Percentiles rank a stretch among this genome's conserved stretches.
phyloP scores from a whole-genome alignment of 2,888 invertebrate genomes.

The Morinoia aosen region DNA sequence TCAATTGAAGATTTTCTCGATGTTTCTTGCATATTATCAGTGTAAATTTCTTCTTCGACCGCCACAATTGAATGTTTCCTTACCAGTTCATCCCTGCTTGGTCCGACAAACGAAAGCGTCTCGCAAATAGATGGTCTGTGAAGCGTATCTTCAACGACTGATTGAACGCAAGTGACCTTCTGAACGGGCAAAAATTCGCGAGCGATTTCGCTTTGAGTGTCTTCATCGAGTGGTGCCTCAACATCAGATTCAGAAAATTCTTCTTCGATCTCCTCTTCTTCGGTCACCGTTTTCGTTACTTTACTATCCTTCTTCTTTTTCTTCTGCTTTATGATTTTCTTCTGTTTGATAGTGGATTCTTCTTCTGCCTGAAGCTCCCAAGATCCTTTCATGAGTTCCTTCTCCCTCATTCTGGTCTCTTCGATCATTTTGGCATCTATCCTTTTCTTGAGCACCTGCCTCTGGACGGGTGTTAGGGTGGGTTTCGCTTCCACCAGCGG shows the following conservation, averaged over 20 bases:
- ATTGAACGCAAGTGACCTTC: not conserved
- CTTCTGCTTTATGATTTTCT: not conserved
- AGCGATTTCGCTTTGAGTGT: not conserved
- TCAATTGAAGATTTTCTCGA: constrained; percentile 25
- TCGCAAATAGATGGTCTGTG: constrained; percentile 28
- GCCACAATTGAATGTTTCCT: constrained; percentile 46
- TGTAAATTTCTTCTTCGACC: constrained; percentile 31
- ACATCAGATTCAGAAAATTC: not conserved
- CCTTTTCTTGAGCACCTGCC: not conserved
- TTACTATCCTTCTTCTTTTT: constrained; percentile 71
- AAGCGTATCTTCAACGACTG: not conserved
- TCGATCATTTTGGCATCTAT: not conserved
- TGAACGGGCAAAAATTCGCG: not conserved
- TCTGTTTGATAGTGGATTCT: constrained; percentile 1
- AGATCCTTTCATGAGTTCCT: not conserved
- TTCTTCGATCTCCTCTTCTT: constrained; percentile 49
- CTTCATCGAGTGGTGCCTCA: not conserved
- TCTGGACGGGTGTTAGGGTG: not conserved
- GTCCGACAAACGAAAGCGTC: constrained; percentile 28
- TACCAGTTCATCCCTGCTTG: not conserved
- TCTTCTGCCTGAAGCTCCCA: not conserved
- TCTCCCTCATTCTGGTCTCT: not conserved
- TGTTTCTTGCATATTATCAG: not conserved
- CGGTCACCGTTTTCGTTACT: constrained; percentile 55
- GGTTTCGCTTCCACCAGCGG: not conserved